phyloP scores from a whole-genome alignment of 2,797 vertebrate genomes.

The Mormyrops attenuatus region DNA sequence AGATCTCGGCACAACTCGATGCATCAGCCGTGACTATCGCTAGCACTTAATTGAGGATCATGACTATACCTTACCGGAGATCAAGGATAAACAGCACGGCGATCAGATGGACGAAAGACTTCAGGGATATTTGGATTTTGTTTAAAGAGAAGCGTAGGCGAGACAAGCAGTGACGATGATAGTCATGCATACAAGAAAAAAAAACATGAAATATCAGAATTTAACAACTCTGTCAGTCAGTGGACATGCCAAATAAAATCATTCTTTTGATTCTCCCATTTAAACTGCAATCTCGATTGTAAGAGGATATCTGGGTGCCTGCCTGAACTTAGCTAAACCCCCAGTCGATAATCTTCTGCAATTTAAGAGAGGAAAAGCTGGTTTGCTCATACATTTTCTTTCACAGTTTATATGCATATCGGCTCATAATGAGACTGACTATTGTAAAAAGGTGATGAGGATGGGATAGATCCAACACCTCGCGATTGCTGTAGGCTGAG shows the following conservation, averaged over 20 bases:
- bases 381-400: conserved; percentile 42
- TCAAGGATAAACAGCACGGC: neutral
- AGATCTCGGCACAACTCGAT: neutral
- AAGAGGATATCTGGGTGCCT: conserved; percentile 7
- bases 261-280: neutral
- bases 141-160: neutral
- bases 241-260: neutral
- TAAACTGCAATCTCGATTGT: neutral
- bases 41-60: neutral
- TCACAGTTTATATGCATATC: conserved; percentile 53
- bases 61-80: neutral
- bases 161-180: neutral
- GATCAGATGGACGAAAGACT: neutral
- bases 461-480: conserved; percentile 39
- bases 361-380: conserved; percentile 36
- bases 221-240: neutral
- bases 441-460: conserved; percentile 47
- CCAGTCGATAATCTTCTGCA: conserved; percentile 20
- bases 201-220: neutral
- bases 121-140: neutral
- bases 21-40: neutral
- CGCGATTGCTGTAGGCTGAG: conserved; percentile 35
- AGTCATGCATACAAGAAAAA: neutral
- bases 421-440: conserved; percentile 47
- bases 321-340: conserved; percentile 15